phyloP scores from a whole-genome alignment of 2,113 vertebrate genomes.

The Urocynchramus pylzowi region DNA sequence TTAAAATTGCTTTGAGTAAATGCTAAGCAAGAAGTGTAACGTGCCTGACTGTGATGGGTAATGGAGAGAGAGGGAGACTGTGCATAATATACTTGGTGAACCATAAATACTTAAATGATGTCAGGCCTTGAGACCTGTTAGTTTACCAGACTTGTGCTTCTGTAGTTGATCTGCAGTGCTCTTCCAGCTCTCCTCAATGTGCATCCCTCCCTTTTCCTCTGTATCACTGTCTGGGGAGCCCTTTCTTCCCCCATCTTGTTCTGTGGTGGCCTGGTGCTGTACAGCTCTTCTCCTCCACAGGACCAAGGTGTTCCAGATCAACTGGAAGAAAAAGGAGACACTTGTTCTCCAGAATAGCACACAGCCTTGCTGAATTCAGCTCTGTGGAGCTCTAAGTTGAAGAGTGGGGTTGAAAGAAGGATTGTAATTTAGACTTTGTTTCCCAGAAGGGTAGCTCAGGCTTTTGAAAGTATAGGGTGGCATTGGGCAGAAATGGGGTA shows the following conservation, averaged over 20 bases:
- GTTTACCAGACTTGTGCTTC: background rate
- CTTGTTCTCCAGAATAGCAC: background rate
- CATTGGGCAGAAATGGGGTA: background rate
- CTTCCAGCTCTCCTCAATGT: background rate
- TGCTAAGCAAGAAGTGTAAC: background rate
- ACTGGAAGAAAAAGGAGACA: background rate
- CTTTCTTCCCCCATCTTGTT: background rate
- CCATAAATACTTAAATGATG: background rate
- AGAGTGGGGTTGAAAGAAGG: background rate
- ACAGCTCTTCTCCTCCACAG: background rate
- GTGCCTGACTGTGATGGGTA: background rate
- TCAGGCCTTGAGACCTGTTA: background rate
- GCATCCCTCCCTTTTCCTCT: background rate
- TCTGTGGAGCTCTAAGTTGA: background rate
- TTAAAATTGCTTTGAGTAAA: background rate
- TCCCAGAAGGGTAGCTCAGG: background rate
- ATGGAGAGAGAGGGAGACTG: background rate
- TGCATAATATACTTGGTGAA: background rate
- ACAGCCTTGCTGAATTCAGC: background rate
- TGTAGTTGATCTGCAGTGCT: background rate
- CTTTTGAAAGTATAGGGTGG: background rate
- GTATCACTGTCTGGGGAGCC: background rate
- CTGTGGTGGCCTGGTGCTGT: background rate
- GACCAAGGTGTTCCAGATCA: background rate
- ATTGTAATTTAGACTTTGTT: background rate